These are phyloP conservation scores for Enoplosus armatus DNA, from an alignment of 2,797 vertebrate species.

Conservation along the genomic window DNA sequence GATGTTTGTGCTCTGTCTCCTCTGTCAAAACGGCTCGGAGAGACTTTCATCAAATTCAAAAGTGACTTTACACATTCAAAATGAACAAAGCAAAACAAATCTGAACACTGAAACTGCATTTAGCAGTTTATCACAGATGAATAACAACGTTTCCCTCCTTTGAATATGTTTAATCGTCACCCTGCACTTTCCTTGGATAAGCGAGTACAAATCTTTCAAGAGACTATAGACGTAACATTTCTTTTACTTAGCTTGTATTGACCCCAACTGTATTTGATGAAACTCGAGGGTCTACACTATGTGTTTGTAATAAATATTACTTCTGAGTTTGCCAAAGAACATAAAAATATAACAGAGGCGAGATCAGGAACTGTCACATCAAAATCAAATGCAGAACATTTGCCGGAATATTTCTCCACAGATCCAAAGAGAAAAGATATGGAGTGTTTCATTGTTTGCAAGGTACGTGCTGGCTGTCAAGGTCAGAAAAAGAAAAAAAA, in stretches of 20 bases:
- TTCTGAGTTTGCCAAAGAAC: constrained; percentile 13
- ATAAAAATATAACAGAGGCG: constrained; percentile 1
- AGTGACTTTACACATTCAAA: neutral
- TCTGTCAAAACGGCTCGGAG: neutral
- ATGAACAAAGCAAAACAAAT: neutral
- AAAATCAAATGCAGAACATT: constrained; percentile 47
- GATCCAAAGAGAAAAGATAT: constrained; percentile 12
- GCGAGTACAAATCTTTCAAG: constrained; percentile 6
- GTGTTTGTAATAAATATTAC: constrained; percentile 31
- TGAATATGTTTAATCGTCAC: neutral
- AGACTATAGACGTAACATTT: neutral
- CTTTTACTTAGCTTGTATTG: neutral
- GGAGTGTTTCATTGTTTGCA: constrained; percentile 30
- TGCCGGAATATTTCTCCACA: neutral
- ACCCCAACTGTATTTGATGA: neutral
- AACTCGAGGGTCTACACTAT: neutral
- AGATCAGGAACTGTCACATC: constrained; percentile 23
- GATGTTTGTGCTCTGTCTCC: constrained; percentile 1
- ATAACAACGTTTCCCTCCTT: neutral
- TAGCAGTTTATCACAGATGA: neutral
- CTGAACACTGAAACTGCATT: neutral
- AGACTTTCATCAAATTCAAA: constrained; percentile 20
- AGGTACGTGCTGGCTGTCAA: constrained; percentile 22
- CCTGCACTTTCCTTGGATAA: neutral
- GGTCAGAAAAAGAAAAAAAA: constrained; percentile 33